These are phyloP conservation scores for Apoderus coryli DNA, from an alignment of 2,888 invertebrate genomes.

Conservation along the genomic window DNA sequence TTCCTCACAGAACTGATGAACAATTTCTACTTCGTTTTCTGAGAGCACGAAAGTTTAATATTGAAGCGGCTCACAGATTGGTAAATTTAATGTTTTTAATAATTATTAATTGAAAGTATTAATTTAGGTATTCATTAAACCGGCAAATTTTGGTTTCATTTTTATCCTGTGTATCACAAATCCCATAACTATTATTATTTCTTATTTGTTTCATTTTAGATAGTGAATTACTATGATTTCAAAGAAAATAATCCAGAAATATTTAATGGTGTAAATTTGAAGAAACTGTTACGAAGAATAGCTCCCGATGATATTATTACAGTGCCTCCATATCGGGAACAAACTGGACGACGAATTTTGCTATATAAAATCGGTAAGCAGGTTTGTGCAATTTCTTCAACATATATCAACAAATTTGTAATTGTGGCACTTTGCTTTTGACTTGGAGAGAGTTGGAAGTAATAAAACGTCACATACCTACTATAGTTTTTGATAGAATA, in stretches of 20 bases:
- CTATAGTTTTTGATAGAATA: too few species aligned
- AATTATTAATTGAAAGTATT: background rate
- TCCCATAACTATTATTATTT: background rate
- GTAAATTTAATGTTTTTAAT: conserved; percentile 45
- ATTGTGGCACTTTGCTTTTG: too few species aligned
- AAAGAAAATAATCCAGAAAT: conserved; percentile 55
- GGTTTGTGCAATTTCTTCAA: too few species aligned
- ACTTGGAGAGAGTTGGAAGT: too few species aligned
- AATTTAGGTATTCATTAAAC: too few species aligned
- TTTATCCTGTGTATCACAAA: too few species aligned
- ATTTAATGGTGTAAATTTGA: conserved; percentile 50
- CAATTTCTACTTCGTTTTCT: conserved; percentile 58
- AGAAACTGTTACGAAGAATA: conserved; percentile 41
- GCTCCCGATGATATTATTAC: conserved; percentile 55
- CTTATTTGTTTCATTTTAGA: conserved; percentile 34
- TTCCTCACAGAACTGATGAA: conserved; percentile 62
- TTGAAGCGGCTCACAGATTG: conserved; percentile 58
- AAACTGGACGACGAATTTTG: conserved; percentile 55
- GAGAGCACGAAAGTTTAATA: conserved; percentile 56
- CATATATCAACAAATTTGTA: too few species aligned
- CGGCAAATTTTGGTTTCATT: too few species aligned
- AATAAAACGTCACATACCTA: too few species aligned
- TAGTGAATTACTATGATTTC: conserved; percentile 62
- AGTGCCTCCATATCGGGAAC: conserved; percentile 63
- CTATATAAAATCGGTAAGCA: conserved; percentile 51